Evolutionary conservation across 2,888 invertebrate genomes (phyloP).

Genomic region (Physocephala rufipes): DNA sequence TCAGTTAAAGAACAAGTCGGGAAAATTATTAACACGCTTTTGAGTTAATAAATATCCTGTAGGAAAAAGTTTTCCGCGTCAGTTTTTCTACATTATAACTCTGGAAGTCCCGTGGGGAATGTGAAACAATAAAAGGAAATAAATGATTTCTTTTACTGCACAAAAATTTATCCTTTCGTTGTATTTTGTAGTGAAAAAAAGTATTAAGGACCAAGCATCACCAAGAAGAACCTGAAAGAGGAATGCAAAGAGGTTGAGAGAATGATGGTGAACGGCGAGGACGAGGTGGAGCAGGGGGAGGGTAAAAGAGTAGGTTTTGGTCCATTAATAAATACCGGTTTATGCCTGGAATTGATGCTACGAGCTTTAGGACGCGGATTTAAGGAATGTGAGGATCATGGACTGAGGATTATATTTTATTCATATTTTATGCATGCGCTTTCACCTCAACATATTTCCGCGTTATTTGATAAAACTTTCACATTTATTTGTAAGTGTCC

Average conservation of each 20-base stretch:
- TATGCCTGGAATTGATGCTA: too few species aligned
- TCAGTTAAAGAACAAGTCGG: constrained; percentile 40
- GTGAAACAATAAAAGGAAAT: constrained; percentile 40
- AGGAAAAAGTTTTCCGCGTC: constrained; percentile 39
- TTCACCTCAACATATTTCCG: not conserved
- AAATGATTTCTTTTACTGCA: constrained; percentile 35
- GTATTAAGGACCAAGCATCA: constrained; percentile 14
- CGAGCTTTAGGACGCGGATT: too few species aligned
- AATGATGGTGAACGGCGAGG: too few species aligned
- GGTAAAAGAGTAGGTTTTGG: too few species aligned
- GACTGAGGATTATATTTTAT: not conserved
- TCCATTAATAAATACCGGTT: too few species aligned
- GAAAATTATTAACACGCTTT: constrained; percentile 41
- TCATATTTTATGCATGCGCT: constrained; percentile 8
- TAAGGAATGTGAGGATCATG: too few species aligned
- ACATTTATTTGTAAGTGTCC: constrained; percentile 27
- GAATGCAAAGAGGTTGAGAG: too few species aligned
- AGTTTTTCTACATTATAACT: constrained; percentile 18
- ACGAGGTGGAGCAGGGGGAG: too few species aligned
- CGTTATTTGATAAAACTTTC: not conserved
- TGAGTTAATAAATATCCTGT: constrained; percentile 40
- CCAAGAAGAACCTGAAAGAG: not conserved
- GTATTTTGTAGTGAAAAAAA: constrained; percentile 5
- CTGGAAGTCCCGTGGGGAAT: constrained; percentile 38
- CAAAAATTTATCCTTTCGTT: constrained; percentile 28